phyloP scores from a whole-genome alignment of 2,888 invertebrate genomes.

The Drosophila meridionalis region DNA sequence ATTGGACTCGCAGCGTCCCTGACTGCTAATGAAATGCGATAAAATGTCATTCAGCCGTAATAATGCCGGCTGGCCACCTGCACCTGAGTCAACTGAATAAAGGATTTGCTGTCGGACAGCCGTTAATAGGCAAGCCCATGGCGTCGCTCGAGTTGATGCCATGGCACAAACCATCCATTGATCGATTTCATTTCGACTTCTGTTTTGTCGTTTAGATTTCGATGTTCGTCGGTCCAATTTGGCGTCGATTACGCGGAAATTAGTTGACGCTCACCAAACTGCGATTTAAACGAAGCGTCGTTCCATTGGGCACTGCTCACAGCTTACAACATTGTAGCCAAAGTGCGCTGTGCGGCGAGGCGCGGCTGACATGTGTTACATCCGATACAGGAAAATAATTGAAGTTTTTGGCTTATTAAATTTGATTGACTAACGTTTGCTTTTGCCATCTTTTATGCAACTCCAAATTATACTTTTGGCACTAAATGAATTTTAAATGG shows the following conservation, averaged over 20 bases:
- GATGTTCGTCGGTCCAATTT: constrained; percentile 48
- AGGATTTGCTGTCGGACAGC: not conserved
- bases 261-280: constrained; percentile 54
- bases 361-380: not conserved
- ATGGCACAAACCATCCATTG: constrained; percentile 32
- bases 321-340: constrained; percentile 8
- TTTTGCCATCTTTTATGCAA: constrained; percentile 3
- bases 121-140: not conserved
- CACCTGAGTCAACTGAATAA: not conserved
- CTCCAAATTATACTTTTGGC: not conserved
- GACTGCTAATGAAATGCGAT: constrained; percentile 73
- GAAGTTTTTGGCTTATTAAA: constrained; percentile 4
- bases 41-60: constrained; percentile 64
- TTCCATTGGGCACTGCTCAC: not conserved
- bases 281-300: constrained; percentile 24
- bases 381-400: constrained; percentile 11
- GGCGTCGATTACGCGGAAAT: constrained; percentile 64
- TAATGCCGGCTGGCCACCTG: constrained; percentile 41
- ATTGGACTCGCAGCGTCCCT: constrained; percentile 46
- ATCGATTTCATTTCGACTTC: constrained; percentile 65
- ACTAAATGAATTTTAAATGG: not conserved
- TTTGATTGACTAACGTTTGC: constrained; percentile 15
- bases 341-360: not conserved
- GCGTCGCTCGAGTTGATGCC: not conserved
- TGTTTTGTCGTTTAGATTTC: constrained; percentile 55